phyloP scores from a whole-genome alignment of 2,113 vertebrate genomes.

The Barbus barbus region DNA sequence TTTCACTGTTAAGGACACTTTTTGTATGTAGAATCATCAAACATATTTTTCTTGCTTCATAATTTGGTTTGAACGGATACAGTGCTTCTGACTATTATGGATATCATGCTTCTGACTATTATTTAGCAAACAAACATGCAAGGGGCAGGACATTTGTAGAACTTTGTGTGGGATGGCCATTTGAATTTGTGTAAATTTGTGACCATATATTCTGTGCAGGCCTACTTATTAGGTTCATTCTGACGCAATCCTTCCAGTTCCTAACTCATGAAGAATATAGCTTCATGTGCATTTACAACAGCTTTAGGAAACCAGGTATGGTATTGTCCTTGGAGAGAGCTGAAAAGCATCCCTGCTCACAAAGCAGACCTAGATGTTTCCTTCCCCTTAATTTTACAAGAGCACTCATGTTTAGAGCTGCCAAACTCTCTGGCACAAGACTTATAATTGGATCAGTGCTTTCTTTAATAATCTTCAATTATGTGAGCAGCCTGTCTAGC shows the following conservation, averaged over 20 bases:
- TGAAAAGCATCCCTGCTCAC: background rate
- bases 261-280: background rate
- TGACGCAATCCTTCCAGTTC: too few species aligned
- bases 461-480: constrained; percentile 50
- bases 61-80: background rate
- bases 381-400: constrained; percentile 16
- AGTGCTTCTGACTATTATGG: background rate
- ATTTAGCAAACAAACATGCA: background rate
- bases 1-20: too few species aligned
- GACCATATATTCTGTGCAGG: background rate
- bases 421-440: constrained; percentile 25
- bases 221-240: background rate
- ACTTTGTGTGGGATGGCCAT: background rate
- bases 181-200: background rate
- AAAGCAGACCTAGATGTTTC: background rate
- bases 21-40: background rate
- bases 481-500: constrained; percentile 32
- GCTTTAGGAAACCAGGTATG: background rate
- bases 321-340: background rate
- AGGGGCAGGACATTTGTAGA: background rate
- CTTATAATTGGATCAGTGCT: constrained; percentile 40
- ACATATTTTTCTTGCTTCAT: background rate
- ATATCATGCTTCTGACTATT: background rate
- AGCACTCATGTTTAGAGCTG: constrained; percentile 22
- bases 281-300: background rate